Conservation (phyloP, 2,888 invertebrate genomes). For the Lordiphosa andalusiaca region DNA sequence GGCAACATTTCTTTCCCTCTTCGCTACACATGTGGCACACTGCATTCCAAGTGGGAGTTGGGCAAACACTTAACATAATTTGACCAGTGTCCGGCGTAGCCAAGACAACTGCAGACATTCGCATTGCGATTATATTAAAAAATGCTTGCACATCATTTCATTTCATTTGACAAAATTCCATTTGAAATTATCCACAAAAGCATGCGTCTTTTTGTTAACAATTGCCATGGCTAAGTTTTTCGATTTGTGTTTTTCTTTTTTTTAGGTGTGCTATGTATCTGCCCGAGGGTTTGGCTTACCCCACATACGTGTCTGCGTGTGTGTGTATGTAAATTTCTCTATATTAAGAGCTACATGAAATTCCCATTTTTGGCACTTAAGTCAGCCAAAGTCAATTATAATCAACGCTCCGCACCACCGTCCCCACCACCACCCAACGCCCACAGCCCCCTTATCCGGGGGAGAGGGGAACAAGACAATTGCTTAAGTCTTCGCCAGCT, state of each 20-base stretch:
- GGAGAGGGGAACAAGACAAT: conserved; percentile 36
- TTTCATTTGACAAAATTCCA: conserved; percentile 42
- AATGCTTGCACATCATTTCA: conserved; percentile 66
- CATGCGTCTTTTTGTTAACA: conserved; percentile 35
- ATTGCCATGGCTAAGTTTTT: not conserved
- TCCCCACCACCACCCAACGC: not conserved
- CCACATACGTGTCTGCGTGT: conserved; percentile 3
- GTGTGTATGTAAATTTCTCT: conserved; percentile 25
- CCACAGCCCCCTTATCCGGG: not conserved
- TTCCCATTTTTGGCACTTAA: conserved; percentile 80
- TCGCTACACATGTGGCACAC: conserved; percentile 8
- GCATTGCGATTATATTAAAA: conserved; percentile 48
- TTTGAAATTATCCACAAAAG: not conserved
- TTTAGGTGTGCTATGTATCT: not conserved
- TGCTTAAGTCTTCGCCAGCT: conserved; percentile 33
- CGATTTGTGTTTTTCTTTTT: no score
- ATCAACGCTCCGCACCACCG: conserved; percentile 52
- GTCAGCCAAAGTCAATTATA: conserved; percentile 80
- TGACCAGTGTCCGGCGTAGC: conserved; percentile 61
- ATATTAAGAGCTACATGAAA: conserved; percentile 75
- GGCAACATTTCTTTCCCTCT: conserved; percentile 19
- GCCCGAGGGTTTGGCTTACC: not conserved
- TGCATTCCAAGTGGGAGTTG: conserved; percentile 1
- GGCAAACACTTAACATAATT: conserved; percentile 53
- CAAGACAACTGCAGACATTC: conserved; percentile 50